Conservation (phyloP, 2,113 vertebrate species). For the Microcebus tavaratra region DNA sequence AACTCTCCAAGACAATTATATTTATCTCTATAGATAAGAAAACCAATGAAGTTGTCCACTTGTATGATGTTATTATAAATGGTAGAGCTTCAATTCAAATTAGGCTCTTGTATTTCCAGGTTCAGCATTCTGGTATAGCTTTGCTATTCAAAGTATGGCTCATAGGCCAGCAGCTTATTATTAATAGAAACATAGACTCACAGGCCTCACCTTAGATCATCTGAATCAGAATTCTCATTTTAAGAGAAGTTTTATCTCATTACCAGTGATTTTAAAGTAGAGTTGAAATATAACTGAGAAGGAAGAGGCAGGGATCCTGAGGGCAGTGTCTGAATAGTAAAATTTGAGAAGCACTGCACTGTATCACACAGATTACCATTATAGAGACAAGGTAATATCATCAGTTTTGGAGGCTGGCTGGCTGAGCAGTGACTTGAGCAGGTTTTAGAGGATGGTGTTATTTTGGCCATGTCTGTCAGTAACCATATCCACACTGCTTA, state of each 20-base stretch:
- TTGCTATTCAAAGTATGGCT: background rate
- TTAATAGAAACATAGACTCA: background rate
- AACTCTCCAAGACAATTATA: background rate
- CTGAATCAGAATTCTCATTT: conserved; percentile 34
- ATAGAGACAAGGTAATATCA: background rate
- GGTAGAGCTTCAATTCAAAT: background rate
- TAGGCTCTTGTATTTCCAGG: background rate
- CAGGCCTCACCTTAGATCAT: background rate
- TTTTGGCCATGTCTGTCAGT: background rate
- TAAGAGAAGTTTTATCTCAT: background rate
- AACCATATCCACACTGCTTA: background rate
- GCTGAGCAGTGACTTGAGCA: background rate
- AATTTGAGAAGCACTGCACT: background rate
- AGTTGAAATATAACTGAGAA: conserved; percentile 13
- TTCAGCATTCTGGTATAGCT: background rate
- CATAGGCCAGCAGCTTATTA: background rate
- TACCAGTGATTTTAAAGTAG: conserved; percentile 2
- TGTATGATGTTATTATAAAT: background rate
- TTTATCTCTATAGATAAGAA: background rate
- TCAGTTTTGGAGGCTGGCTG: background rate
- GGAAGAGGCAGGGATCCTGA: background rate
- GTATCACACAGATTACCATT: background rate
- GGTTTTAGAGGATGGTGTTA: background rate
- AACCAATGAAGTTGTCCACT: background rate
- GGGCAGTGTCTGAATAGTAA: background rate